Percentiles rank a stretch among this genome's conserved stretches.
phyloP scores from a whole-genome alignment of 2,113 vertebrate species.

The Oncorhynchus kisutch region DNA sequence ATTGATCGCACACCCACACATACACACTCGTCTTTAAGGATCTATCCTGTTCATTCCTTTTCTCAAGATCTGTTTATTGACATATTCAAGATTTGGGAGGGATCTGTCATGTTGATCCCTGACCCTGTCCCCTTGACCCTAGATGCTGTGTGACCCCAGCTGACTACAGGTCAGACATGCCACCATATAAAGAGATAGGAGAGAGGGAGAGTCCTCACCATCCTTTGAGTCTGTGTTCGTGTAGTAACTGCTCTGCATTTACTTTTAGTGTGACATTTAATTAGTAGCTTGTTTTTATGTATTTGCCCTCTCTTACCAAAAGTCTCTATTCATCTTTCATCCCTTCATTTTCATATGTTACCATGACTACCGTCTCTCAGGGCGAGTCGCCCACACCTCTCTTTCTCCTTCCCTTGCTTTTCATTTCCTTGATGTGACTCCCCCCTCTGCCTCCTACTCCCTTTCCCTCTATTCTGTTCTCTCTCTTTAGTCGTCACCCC shows the following conservation, averaged over 20 bases:
- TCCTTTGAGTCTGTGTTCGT: background rate
- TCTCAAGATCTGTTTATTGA: background rate
- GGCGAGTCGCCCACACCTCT: slow-evolving; percentile 69
- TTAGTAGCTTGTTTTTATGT: slow-evolving; percentile 23
- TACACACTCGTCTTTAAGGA: background rate
- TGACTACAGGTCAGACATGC: background rate
- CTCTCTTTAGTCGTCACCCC: slow-evolving; percentile 30
- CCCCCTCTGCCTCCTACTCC: slow-evolving; percentile 25
- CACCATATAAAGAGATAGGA: background rate
- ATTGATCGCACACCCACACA: slow-evolving; percentile 35
- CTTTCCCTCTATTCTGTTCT: slow-evolving; percentile 23
- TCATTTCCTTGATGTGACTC: slow-evolving; percentile 24
- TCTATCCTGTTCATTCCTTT: slow-evolving; percentile 1
- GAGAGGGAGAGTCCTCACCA: background rate
- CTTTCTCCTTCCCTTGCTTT: slow-evolving; percentile 24
- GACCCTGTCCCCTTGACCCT: background rate
- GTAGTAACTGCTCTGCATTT: no score
- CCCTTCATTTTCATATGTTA: slow-evolving; percentile 70
- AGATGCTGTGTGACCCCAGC: background rate
- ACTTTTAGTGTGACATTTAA: slow-evolving; percentile 5
- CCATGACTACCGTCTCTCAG: slow-evolving; percentile 72
- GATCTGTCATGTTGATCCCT: background rate
- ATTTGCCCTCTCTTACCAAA: slow-evolving; percentile 50
- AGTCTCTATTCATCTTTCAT: slow-evolving; percentile 51
- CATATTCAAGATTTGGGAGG: background rate